phyloP scores from a whole-genome alignment of 2,888 invertebrate species.

The Agrotis ipsilon region DNA sequence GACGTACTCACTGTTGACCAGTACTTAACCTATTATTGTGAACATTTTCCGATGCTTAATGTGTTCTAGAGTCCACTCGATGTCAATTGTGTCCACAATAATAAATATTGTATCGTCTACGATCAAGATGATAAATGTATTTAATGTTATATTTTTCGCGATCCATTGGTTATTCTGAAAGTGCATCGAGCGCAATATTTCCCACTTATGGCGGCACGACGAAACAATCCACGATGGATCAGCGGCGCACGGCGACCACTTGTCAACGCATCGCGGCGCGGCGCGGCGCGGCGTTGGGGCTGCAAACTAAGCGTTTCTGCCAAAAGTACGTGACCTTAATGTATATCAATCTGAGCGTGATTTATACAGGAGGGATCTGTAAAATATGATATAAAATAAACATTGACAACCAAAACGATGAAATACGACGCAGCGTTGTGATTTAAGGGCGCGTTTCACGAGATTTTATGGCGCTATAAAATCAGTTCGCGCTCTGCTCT shows the following conservation, averaged over 20 bases:
- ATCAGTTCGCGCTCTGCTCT: constrained; percentile 83
- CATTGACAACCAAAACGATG: constrained; percentile 91
- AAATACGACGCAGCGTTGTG: constrained; percentile 89
- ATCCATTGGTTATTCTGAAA: constrained; percentile 52
- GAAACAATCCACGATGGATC: constrained; percentile 59
- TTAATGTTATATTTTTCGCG: constrained; percentile 27
- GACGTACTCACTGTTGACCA: constrained; percentile 63
- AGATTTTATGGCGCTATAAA: constrained; percentile 91
- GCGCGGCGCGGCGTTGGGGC: constrained; percentile 23
- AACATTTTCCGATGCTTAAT: constrained; percentile 51
- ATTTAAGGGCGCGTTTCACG: constrained; percentile 90
- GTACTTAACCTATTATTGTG: constrained; percentile 62
- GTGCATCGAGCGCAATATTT: constrained; percentile 62
- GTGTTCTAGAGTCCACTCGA: constrained; percentile 41
- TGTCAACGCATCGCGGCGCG: constrained; percentile 74
- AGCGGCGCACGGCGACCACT: constrained; percentile 71
- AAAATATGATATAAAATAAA: constrained; percentile 92
- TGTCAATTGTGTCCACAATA: constrained; percentile 34
- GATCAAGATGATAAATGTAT: constrained; percentile 33
- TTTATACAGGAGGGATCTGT: constrained; percentile 89
- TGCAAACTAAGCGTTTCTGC: constrained; percentile 86
- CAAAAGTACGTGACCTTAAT: constrained; percentile 90
- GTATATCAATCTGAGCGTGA: constrained; percentile 89
- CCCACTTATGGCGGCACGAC: constrained; percentile 55
- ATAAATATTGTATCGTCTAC: constrained; percentile 45